Base-by-base conservation (phyloP, 2,113 vertebrate genomes). In the Chelonoidis abingdonii region DNA sequence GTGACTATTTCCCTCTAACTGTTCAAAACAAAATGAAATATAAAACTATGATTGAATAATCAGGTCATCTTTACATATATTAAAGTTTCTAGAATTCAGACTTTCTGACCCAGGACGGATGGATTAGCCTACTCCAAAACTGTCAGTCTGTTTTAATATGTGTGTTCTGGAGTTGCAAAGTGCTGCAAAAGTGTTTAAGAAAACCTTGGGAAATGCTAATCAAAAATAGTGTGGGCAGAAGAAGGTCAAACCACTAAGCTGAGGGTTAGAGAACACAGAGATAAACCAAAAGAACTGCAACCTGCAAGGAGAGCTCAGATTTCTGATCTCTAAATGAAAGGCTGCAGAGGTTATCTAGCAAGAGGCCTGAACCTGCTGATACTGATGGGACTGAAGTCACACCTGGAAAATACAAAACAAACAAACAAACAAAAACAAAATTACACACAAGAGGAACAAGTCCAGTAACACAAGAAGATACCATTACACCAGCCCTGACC, bases 231-330 rank as follows among this genome's bases (percentile, higher is more conserved):
- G 95, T 94, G 89, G 8, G 82, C 79, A 92, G 97, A 97, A 92
- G 97, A 97, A 97, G 96, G 93, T 96, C 95, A 96, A 96, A 97
- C 92, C 92, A 95, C 92, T 93, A 95, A 95, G 35, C 89, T 95
- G 81, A 87, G 87, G 91, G 92, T 2, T 88, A 89, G 49, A 96
- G 89, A 93, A 94, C 6, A 86, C 82, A 89, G 5, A 95, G 97
- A 96, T 90, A 96, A 94, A 95, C 41, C 41, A 72, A 72, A 92
- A 89, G 94, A 93, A 93, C 0, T 90, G 91, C 75, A 78, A 27
- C 41, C 41, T 44, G 75, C 24, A 97, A 92, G 89, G 87, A 56
- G 88, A 95, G 91, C 86, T 87, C 87, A 0, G 1, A 85, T 92
- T 94, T 87, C 90, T 95, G 62, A 19, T 96, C 96, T 96, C 88